Evolutionary conservation across 2,113 vertebrate species (phyloP).

Genomic region (Equus quagga): DNA sequence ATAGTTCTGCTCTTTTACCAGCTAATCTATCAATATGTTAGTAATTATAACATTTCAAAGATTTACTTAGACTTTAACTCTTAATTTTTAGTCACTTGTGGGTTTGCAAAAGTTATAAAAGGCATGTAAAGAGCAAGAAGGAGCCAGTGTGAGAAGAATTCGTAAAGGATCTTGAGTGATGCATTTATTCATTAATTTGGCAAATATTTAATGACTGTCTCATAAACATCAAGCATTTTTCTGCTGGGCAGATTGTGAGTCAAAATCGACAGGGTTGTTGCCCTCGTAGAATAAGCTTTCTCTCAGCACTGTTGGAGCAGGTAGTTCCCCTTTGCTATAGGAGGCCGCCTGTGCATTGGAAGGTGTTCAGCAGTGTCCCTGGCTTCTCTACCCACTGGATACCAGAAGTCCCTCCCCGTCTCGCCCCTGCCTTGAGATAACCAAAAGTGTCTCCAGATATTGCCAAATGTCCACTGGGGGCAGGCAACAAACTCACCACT

Average conservation of each 20-base stretch:
- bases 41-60: neutral
- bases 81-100: neutral
- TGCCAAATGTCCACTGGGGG: neutral
- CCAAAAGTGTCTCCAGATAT: neutral
- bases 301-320: neutral
- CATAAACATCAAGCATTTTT: neutral
- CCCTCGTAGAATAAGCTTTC: neutral
- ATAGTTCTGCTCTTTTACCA: neutral
- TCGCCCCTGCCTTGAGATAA: neutral
- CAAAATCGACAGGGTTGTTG: neutral
- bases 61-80: neutral
- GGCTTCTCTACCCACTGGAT: neutral
- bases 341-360: neutral
- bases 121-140: neutral
- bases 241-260: neutral
- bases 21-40: neutral
- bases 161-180: neutral
- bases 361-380: neutral
- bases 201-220: neutral
- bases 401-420: neutral
- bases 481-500: neutral
- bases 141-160: neutral
- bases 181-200: neutral
- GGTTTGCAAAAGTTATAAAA: neutral
- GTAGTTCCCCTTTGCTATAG: neutral